Evolutionary conservation across 1,140 invertebrate species (phyloP).

Genomic region (Stratiolaelaps scimitus): DNA sequence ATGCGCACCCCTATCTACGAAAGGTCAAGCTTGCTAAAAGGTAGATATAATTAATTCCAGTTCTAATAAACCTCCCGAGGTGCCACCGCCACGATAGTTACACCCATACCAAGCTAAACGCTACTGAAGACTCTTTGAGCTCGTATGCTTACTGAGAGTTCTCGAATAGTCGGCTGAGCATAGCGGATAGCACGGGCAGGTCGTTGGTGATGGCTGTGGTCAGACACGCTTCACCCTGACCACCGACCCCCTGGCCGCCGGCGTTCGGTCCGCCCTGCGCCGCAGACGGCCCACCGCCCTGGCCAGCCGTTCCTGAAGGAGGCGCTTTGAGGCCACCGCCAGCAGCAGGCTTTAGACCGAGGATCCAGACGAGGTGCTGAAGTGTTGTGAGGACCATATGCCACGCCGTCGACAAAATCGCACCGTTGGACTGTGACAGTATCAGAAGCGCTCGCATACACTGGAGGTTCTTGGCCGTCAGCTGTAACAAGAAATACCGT

Average conservation of each 20-base stretch:
- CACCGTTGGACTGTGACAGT: constrained; percentile 79
- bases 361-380: constrained; percentile 89
- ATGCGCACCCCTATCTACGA: too few relatives aligned
- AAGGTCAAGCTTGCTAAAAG: too few relatives aligned
- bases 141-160: constrained; percentile 57
- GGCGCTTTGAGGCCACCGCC: constrained; percentile 72
- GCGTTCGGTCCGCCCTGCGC: constrained; percentile 35
- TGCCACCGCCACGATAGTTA: too few relatives aligned
- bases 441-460: constrained; percentile 80
- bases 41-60: too few relatives aligned
- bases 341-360: constrained; percentile 84
- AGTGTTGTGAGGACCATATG: constrained; percentile 75
- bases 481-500: constrained; percentile 39
- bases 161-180: constrained; percentile 84
- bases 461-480: constrained; percentile 92
- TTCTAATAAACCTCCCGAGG: too few relatives aligned
- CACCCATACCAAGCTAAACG: too few relatives aligned
- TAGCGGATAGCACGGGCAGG: constrained; percentile 76
- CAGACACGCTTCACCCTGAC: constrained; percentile 62
- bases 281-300: background rate
- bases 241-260: constrained; percentile 51
- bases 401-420: constrained; percentile 82
- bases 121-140: too few relatives aligned
- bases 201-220: constrained; percentile 92
- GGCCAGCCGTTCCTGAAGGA: constrained; percentile 34